Evolutionary conservation across 30 jellyfish, hydroid and myxozoan species (phyloP).

Genomic region (Pelagia noctiluca): DNA sequence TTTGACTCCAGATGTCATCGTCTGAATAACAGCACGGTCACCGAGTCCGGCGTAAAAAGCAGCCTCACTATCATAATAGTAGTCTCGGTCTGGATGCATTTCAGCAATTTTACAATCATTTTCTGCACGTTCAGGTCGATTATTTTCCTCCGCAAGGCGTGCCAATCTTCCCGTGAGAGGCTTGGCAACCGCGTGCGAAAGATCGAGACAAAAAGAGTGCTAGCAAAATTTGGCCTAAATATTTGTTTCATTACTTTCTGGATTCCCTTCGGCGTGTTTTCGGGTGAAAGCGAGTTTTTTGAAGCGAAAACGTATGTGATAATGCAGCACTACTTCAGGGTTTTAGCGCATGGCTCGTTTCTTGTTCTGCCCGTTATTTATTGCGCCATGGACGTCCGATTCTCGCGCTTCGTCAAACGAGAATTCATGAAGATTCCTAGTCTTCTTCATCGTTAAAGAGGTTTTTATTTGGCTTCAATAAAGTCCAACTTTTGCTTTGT

Average conservation of each 20-base stretch:
- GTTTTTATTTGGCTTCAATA: no score
- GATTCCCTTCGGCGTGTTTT: not conserved
- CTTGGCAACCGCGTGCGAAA: not conserved
- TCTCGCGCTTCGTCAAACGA: not conserved
- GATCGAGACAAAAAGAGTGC: not conserved
- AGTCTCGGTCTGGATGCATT: not conserved
- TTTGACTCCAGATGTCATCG: not conserved
- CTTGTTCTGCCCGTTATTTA: not conserved
- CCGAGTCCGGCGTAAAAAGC: not conserved
- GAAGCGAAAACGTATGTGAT: not conserved
- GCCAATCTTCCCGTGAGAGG: not conserved
- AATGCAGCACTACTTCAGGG: not conserved
- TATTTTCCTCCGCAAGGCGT: not conserved
- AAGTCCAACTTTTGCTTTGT: no score
- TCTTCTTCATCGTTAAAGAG: no score
- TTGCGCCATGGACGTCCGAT: not conserved
- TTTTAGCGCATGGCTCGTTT: not conserved
- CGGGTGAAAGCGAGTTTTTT: not conserved
- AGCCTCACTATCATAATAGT: not conserved
- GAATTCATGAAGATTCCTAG: no score
- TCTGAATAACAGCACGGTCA: not conserved
- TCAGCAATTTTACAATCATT: not conserved
- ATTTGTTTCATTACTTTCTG: not conserved
- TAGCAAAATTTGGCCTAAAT: not conserved
- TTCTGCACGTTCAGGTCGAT: not conserved